These are phyloP conservation scores for Calameuta pallipes DNA, from an alignment of 2,888 invertebrate genomes.

Conservation along the genomic window DNA sequence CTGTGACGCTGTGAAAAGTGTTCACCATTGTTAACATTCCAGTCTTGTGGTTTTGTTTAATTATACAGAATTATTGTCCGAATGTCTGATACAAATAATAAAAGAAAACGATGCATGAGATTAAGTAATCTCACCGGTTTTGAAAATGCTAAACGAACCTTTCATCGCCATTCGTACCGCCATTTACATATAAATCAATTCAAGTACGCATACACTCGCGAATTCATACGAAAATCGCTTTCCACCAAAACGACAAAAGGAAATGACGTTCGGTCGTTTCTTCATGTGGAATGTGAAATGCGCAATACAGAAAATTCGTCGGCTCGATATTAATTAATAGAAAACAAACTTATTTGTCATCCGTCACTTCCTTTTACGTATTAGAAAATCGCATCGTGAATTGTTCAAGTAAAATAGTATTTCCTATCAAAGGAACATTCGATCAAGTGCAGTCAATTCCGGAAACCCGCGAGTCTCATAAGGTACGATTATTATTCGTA, in stretches of 20 bases:
- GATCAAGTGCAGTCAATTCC: not conserved
- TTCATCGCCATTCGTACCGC: not conserved
- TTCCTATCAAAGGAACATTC: not conserved
- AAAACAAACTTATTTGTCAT: not conserved
- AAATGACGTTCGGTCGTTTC: not conserved
- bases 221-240: not conserved
- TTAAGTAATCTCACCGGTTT: not conserved
- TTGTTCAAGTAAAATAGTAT: not conserved
- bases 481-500: not conserved
- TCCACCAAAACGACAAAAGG: not conserved
- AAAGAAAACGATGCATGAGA: not conserved
- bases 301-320: slow-evolving; percentile 13
- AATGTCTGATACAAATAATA: not conserved
- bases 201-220: not conserved
- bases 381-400: not conserved
- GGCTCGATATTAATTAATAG: not conserved
- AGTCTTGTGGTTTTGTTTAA: too few species aligned
- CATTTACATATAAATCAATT: too few species aligned
- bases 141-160: not conserved
- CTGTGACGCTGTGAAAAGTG: too few species aligned
- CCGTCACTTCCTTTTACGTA: not conserved
- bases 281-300: slow-evolving; percentile 31
- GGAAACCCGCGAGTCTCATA: not conserved
- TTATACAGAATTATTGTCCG: not conserved
- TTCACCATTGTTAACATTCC: too few species aligned